Conservation (phyloP, 2,113 vertebrate species). For the Oenanthe oenanthe region DNA sequence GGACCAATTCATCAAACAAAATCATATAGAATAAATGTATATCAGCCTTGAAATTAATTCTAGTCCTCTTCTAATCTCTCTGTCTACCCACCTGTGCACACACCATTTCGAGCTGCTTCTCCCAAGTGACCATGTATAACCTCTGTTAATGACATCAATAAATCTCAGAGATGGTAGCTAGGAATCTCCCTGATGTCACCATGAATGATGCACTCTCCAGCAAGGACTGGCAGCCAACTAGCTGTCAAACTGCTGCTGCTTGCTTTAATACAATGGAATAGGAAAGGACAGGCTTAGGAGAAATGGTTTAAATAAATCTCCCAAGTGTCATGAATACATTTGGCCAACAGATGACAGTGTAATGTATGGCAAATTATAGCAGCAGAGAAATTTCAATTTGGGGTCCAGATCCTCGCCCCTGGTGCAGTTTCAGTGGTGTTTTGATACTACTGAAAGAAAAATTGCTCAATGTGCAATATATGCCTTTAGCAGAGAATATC, state of each 20-base stretch:
- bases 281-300: not conserved
- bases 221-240: not conserved
- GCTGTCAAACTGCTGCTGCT: not conserved
- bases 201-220: not conserved
- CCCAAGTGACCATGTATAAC: not conserved
- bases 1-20: not conserved
- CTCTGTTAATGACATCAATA: not conserved
- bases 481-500: not conserved
- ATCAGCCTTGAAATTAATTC: not conserved
- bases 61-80: not conserved
- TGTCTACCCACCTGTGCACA: not conserved
- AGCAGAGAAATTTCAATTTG: not conserved
- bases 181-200: not conserved
- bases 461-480: not conserved
- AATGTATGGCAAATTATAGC: not conserved
- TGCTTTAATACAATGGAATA: not conserved
- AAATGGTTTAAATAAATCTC: not conserved
- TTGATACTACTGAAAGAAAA: not conserved
- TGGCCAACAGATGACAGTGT: not conserved
- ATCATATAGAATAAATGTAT: not conserved
- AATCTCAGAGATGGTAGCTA: not conserved
- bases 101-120: not conserved
- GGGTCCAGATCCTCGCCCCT: not conserved
- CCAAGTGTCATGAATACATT: not conserved
- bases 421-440: not conserved